A percentile compares a stretch with the other conserved stretches of the same genome.
These are phyloP conservation scores for Acrossocheilus fasciatus DNA, from an alignment of 2,797 vertebrate species.

Conservation along the genomic window DNA sequence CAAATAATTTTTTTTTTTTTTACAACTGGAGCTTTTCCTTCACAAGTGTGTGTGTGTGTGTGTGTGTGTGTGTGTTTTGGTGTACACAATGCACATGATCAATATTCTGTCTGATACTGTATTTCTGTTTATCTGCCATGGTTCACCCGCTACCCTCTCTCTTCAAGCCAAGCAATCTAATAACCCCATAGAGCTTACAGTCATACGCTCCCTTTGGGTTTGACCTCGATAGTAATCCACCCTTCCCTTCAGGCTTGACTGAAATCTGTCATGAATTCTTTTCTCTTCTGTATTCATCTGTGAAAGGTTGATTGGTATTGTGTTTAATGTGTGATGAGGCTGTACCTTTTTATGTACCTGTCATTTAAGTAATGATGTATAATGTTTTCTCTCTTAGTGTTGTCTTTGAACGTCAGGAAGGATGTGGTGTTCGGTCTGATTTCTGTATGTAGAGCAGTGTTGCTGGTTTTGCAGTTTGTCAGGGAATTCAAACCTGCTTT, in stretches of 20 bases:
- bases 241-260: constrained; percentile 14
- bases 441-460: background rate
- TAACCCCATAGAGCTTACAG: background rate
- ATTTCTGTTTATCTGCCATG: background rate
- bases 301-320: background rate
- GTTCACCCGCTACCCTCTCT: background rate
- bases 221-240: constrained; percentile 1
- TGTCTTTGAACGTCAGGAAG: background rate
- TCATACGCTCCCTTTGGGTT: background rate
- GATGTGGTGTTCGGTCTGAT: background rate
- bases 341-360: background rate
- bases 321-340: background rate
- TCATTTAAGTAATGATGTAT: background rate
- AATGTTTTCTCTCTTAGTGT: background rate
- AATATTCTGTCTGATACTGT: background rate
- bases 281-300: background rate
- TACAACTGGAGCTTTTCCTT: background rate
- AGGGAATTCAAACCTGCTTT: constrained; percentile 23
- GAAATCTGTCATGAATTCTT: background rate
- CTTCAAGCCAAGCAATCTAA: background rate
- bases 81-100: background rate
- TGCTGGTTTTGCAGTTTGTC: background rate
- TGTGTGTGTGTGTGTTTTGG: constrained; percentile 3
- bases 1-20: constrained; percentile 19
- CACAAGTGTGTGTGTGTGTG: background rate